Base-by-base conservation (phyloP, 1,140 invertebrate genomes). In the Galleria mellonella region DNA sequence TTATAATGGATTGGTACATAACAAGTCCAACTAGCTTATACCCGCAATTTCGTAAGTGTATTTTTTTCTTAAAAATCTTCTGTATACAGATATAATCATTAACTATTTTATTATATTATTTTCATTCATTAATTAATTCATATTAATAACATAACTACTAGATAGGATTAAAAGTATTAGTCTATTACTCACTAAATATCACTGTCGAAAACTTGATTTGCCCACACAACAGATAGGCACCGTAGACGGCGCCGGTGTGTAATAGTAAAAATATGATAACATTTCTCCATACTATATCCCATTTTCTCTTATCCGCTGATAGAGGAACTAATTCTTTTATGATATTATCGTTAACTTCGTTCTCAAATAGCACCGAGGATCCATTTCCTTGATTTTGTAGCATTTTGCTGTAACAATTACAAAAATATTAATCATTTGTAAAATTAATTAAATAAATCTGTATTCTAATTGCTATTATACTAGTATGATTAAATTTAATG, bases 271-370 rank as follows among this genome's bases (percentile, higher is more conserved):
- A 94, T 0, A 94, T 67, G 0, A 90, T 67, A 1, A 96, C 91
- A 70, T 96, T 97, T 52, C 90, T 89, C 94, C 94, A 97, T 0
- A 96, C 94, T 0, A 83, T 75, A 31, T 73, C 32, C 43, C 94
- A 91, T 51, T 67, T 63, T 12, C 87, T 78, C 51, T 88, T 68
- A 51, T 83, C 55, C 11, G 62, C 59, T 45, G 82, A 57, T 43
- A 72, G 68, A 49, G 79, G 32, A 13, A 59, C 51, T 9, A 51
- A 44, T 4, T 70, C 46, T 11, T 53, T 30, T 12, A 47, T 47
- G 8, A 44, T 49, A 31, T 33, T 67, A 12, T 61, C 55, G 44
- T 72, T 69, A 15, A 48, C 53, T 41, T 82, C 77, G 7, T 58
- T 55, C 45, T 76, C 77, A 32, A 60, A 57, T 11, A 78, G 47